Conservation (phyloP, 2,888 invertebrate genomes). For the Anodontia alba region DNA sequence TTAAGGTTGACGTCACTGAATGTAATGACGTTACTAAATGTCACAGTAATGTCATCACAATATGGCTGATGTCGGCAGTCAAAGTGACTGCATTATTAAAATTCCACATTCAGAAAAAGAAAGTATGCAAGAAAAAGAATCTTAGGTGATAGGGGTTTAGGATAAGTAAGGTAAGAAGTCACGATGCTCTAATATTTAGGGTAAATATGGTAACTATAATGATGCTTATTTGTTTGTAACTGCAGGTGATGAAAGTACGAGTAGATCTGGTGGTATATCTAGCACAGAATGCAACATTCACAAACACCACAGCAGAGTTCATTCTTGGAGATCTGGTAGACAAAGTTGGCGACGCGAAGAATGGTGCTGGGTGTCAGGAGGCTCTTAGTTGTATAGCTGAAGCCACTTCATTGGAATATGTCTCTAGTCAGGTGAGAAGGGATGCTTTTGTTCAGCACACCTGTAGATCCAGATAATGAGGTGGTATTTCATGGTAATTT, state of each 20-base stretch:
- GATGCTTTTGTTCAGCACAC: too few relatives aligned
- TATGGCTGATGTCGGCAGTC: too few relatives aligned
- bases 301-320: conserved; percentile 90
- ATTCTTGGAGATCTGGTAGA: conserved; percentile 93
- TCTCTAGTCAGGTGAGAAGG: conserved; percentile 88
- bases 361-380: conserved; percentile 89
- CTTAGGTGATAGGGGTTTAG: too few relatives aligned
- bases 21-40: too few relatives aligned
- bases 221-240: background rate
- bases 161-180: too few relatives aligned
- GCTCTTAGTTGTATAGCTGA: conserved; percentile 92
- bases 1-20: too few relatives aligned
- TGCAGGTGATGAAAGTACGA: conserved; percentile 90
- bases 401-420: conserved; percentile 90
- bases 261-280: conserved; percentile 92
- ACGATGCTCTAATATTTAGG: too few relatives aligned
- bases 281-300: conserved; percentile 88
- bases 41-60: too few relatives aligned
- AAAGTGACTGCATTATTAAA: too few relatives aligned
- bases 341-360: conserved; percentile 94
- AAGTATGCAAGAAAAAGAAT: too few relatives aligned
- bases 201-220: too few relatives aligned
- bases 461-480: background rate
- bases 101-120: too few relatives aligned
- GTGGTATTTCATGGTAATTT: background rate